phyloP scores from a whole-genome alignment of 2,888 invertebrate species.

The Crocallis elinguaria region DNA sequence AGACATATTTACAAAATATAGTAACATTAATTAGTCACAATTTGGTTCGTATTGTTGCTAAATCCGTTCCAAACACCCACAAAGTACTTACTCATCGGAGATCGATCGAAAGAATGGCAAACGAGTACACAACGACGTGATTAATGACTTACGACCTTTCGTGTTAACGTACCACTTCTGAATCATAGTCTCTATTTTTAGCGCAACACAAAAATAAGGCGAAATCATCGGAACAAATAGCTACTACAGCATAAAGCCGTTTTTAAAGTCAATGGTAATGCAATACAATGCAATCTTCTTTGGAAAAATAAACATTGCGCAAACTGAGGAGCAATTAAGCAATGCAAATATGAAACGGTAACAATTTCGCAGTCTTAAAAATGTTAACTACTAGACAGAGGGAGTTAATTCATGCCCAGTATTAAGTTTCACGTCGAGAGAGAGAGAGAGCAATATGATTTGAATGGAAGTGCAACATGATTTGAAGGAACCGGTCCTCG shows the following conservation, averaged over 20 bases:
- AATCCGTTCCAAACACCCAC: conserved; percentile 58
- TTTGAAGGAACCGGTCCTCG: conserved; percentile 59
- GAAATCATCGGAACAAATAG: conserved; percentile 10
- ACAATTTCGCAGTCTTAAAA: conserved; percentile 15
- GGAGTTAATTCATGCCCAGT: too few species aligned
- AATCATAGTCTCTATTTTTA: conserved; percentile 29
- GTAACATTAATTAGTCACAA: conserved; percentile 42
- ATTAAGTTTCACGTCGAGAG: conserved; percentile 7
- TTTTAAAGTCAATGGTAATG: conserved; percentile 20
- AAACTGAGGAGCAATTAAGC: conserved; percentile 21
- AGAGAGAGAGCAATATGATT: conserved; percentile 24
- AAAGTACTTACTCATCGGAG: conserved; percentile 55
- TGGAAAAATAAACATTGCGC: conserved; percentile 22
- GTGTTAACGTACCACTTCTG: conserved; percentile 34
- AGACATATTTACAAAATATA: neutral
- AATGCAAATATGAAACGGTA: conserved; percentile 20
- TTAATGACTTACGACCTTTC: conserved; percentile 50
- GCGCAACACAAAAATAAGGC: conserved; percentile 20
- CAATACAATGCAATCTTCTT: too few species aligned
- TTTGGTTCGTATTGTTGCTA: conserved; percentile 60
- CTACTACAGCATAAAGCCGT: conserved; percentile 13
- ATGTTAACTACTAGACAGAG: conserved; percentile 3
- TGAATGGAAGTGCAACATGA: conserved; percentile 35
- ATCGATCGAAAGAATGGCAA: conserved; percentile 54
- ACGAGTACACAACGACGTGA: conserved; percentile 49